Evolutionary conservation across 1,140 invertebrate species (phyloP), one percentile per base, ranked within the genome.

Genomic region (Lordiphosa stackelbergi): DNA sequence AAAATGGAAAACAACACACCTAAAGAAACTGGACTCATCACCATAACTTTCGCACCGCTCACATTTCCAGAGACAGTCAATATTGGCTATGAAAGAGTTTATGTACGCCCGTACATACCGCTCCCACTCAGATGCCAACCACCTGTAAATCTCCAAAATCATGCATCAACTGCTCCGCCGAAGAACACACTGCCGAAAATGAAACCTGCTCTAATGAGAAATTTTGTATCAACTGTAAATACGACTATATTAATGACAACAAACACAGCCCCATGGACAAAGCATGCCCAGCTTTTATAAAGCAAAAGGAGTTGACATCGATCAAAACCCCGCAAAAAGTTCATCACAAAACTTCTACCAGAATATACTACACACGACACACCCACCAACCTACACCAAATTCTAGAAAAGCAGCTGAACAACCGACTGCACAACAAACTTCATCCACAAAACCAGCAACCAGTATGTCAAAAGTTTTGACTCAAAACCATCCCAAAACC

Each of bases 11-110:
- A 16, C 28, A 57, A 43, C 10, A 12, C 22, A 53, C 22, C 28
- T 13, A 48, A 60, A 37, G 42, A 61, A 54, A 42, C 52, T 7
- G 52, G 28, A 28, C 43, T 61, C 28, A 43, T 48, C 24, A 61
- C 38, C 9, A 41, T 41, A 47, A 42, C 36, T 13, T 53, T 60
- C 9, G 51, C 57, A 5, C 55, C 43, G 37, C 8, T 55, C 11
- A 48, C 43, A 5, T 34, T 61, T 1, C 43, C 52, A 54, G 51
- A 54, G 12, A 42, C 35, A 41, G 36, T 61, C 16, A 54, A 48
- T n/a, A 42, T 61, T 10, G 43, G 51, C 7, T 41, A 48, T 34
- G 13, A 60, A 41, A 38, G 16, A 6, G 42, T 41, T 22, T 31
- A 53, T 8, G 13, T 34, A 40, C 57, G 42, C 0, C 57, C 49